Evolutionary conservation across 2,113 vertebrate genomes (phyloP).

Genomic region (Caretta caretta): DNA sequence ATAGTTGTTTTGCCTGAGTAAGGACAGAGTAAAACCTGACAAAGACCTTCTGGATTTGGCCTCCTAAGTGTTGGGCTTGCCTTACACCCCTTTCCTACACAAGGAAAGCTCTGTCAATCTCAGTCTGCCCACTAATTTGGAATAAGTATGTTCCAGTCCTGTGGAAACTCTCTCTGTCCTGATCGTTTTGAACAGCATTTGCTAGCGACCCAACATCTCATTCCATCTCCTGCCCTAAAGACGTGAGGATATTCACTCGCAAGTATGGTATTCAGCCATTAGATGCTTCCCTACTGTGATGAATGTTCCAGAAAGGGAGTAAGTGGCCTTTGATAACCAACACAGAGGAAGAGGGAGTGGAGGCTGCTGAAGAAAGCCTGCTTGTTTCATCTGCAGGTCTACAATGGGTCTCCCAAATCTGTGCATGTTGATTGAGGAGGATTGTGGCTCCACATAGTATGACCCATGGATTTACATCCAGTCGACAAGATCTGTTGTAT

Average conservation of each 20-base stretch:
- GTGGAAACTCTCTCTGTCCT: not conserved
- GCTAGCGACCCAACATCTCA: not conserved
- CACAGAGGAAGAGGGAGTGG: not conserved
- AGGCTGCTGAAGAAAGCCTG: not conserved
- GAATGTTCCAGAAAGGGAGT: not conserved
- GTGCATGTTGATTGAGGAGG: not conserved
- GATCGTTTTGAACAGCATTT: not conserved
- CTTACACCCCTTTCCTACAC: not conserved
- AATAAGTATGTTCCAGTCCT: not conserved
- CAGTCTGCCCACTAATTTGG: not conserved
- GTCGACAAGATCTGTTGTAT: no score
- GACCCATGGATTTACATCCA: no score
- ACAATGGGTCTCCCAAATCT: not conserved
- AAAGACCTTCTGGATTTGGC: not conserved
- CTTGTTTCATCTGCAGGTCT: not conserved
- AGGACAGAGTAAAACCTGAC: not conserved
- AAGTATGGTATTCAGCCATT: not conserved
- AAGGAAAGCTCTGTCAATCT: not conserved
- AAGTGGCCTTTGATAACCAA: not conserved
- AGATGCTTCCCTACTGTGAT: not conserved
- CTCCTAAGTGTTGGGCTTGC: fast-evolving
- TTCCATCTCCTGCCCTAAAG: not conserved
- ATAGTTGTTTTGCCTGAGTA: fast-evolving
- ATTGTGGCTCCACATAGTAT: not conserved
- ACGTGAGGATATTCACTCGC: not conserved